Evolutionary conservation across 2,888 invertebrate genomes (phyloP).

Genomic region (Stenodera caucasica): DNA sequence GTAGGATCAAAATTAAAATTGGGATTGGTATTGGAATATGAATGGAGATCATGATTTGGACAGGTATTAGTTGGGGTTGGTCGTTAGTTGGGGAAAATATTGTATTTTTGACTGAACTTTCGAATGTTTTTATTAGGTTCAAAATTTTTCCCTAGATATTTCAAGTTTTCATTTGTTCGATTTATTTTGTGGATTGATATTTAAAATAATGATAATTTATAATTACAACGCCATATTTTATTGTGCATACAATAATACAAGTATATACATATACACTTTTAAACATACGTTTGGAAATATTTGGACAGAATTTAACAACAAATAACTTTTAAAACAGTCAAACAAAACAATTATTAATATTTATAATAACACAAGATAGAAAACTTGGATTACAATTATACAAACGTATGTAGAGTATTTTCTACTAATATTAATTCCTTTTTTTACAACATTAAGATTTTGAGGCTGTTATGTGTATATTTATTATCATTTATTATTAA

Average conservation of each 20-base stretch:
- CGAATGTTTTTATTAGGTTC: too few species aligned
- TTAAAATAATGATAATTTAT: neutral
- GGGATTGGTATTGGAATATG: too few species aligned
- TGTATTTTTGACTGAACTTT: too few species aligned
- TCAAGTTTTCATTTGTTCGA: too few species aligned
- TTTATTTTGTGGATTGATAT: neutral
- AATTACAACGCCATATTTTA: conserved; percentile 57
- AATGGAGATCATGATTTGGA: too few species aligned
- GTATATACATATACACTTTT: conserved; percentile 59
- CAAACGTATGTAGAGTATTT: conserved; percentile 42
- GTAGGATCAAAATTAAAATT: too few species aligned
- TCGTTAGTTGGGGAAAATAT: too few species aligned
- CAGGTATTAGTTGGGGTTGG: too few species aligned
- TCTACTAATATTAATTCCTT: conserved; percentile 24
- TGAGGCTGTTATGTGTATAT: conserved; percentile 35
- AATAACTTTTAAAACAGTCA: conserved; percentile 53
- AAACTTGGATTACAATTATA: conserved; percentile 43
- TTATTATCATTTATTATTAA: conserved; percentile 15
- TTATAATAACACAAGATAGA: conserved; percentile 46
- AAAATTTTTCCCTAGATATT: too few species aligned
- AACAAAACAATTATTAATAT: conserved; percentile 50
- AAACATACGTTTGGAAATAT: conserved; percentile 56
- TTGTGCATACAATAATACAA: conserved; percentile 59
- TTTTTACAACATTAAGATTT: conserved; percentile 33
- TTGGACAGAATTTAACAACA: conserved; percentile 58